Conservation (phyloP, 2,113 vertebrate species). For the Lophochroa leadbeateri region DNA sequence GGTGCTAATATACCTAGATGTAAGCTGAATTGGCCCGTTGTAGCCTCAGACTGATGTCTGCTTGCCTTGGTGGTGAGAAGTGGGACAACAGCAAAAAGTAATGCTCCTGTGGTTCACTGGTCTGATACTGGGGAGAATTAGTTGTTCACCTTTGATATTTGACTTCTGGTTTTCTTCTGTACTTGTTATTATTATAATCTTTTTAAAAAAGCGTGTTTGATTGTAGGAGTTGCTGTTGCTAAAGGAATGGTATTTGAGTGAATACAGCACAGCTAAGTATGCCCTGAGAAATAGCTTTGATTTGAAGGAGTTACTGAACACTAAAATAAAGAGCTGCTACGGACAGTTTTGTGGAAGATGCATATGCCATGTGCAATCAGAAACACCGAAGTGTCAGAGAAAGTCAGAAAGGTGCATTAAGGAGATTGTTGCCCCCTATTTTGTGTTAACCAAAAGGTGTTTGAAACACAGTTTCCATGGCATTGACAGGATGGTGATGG, state of each 20-base stretch:
- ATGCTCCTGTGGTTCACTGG: accelerated
- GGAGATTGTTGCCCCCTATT: neutral
- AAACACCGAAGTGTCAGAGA: neutral
- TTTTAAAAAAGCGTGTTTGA: neutral
- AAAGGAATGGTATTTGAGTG: neutral
- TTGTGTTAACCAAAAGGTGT: neutral
- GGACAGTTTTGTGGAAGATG: neutral
- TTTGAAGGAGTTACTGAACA: neutral
- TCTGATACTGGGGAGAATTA: neutral
- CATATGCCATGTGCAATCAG: accelerated
- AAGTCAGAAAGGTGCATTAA: neutral
- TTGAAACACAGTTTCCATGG: neutral
- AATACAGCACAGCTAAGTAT: neutral
- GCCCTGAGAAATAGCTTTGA: neutral
- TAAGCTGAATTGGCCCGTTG: neutral
- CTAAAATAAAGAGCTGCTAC: neutral
- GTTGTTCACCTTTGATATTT: neutral
- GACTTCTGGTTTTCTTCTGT: neutral
- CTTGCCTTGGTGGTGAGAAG: neutral
- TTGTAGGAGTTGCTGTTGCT: neutral
- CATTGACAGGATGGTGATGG: neutral
- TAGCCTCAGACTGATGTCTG: neutral
- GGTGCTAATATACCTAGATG: neutral
- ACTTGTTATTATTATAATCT: neutral
- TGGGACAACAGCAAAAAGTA: neutral